Evolutionary conservation across 1,140 invertebrate species (phyloP), one percentile per base, ranked within the genome.

Genomic region (Ladona fulva): DNA sequence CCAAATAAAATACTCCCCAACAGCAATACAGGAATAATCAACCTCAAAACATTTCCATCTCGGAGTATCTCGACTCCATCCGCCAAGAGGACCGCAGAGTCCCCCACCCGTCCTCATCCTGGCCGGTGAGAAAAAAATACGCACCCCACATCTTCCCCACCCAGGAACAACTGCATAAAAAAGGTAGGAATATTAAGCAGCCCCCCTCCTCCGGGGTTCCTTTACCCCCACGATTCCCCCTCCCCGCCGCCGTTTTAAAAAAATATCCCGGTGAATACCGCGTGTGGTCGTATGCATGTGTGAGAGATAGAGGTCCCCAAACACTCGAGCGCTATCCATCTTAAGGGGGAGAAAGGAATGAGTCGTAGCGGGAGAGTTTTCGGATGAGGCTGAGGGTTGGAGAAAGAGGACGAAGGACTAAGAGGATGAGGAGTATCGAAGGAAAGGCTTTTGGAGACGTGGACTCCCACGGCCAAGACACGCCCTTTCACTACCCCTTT

Each of bases 251-350:
- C n/a, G n/a, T n/a, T 37, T 37, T 37, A 8, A 37, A 37, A 37
- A 37, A 37, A 37, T n/a, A n/a, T n/a, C n/a, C n/a, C 10, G 10
- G 44, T 52, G 44, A 52, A 19, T 66, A 66, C 29, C 52, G 52
- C 52, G 52, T 66, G 52, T 66, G 52, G 52, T 66, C 52, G 52
- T 16, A 66, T 66, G 52, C 52, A 66, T 66, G 52, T 66, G 52
- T 22, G 52, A 66, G 52, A 22, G 52, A 1, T 3, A 66, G 12
- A 22, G 52, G 52, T 66, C 52, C 14, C 52, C 52, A 66, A 66
- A 66, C 52, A 66, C 52, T 66, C 52, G 52, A 3, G 52, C 3
- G 16, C 52, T 22, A 66, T 66, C 52, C 52, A 66, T 66, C 52
- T 66, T 19, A 66, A 66, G 52, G 14, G 52, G 29, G 8, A 37